These are phyloP conservation scores for Spilarctia lutea DNA, from an alignment of 2,888 invertebrate species.

Conservation along the genomic window DNA sequence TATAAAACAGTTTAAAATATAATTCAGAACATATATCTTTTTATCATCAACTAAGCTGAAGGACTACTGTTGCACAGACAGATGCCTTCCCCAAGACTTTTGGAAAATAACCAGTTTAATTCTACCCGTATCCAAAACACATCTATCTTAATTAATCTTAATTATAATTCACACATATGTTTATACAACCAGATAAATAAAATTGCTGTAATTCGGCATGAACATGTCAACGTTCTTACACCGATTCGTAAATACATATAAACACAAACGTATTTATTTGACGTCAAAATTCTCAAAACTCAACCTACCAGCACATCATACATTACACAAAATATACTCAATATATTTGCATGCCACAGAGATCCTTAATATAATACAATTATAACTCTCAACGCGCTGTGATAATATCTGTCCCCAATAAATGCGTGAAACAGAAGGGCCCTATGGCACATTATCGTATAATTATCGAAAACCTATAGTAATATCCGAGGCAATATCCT, in stretches of 20 bases:
- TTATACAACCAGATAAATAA: neutral
- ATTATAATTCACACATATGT: neutral
- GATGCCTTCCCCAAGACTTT: too few species aligned
- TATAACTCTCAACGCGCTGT: slow-evolving; percentile 32
- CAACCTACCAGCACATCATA: neutral
- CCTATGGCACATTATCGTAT: slow-evolving; percentile 47
- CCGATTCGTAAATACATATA: neutral
- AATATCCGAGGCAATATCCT: slow-evolving; percentile 61
- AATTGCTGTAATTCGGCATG: neutral
- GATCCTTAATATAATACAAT: slow-evolving; percentile 32
- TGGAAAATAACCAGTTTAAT: too few species aligned
- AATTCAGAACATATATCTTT: too few species aligned
- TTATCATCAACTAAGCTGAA: too few species aligned
- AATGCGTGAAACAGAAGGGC: slow-evolving; percentile 40
- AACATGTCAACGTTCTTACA: too few species aligned
- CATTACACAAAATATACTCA: neutral
- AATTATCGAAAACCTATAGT: slow-evolving; percentile 64
- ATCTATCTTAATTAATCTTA: neutral
- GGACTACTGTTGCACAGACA: too few species aligned
- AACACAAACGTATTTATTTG: neutral
- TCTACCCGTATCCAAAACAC: too few species aligned
- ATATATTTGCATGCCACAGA: slow-evolving; percentile 17
- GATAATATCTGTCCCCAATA: slow-evolving; percentile 36
- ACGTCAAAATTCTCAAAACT: neutral
- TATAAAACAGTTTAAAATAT: too few species aligned